Percentiles rank a stretch among this genome's conserved stretches.
phyloP scores from a whole-genome alignment of 2,113 vertebrate species.

The Fulmarus glacialis region DNA sequence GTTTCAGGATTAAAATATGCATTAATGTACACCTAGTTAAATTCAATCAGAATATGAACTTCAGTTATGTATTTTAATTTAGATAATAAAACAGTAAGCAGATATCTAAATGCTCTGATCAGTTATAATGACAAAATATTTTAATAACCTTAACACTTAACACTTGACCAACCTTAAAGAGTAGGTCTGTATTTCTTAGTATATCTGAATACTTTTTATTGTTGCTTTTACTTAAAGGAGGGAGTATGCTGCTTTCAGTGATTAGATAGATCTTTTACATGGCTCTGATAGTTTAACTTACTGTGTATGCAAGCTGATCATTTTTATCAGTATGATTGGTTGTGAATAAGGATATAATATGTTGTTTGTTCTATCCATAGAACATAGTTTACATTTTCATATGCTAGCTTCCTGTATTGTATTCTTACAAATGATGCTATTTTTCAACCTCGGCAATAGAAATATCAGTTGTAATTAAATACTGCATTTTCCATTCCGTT shows the following conservation, averaged over 20 bases:
- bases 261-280: neutral
- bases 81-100: conserved; percentile 32
- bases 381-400: neutral
- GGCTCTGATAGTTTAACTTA: neutral
- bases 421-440: neutral
- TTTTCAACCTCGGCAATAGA: neutral
- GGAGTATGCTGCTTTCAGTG: neutral
- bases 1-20: neutral
- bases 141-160: neutral
- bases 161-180: neutral
- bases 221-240: neutral
- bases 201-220: neutral
- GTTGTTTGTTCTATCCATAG: neutral
- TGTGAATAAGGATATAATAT: neutral
- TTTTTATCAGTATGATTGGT: neutral
- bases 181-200: neutral
- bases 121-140: conserved; percentile 34
- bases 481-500: neutral
- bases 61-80: conserved; percentile 29
- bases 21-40: conserved; percentile 25
- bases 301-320: neutral
- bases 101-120: conserved; percentile 2
- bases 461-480: neutral
- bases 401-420: neutral
- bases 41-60: conserved; percentile 35